Percentiles rank a stretch among this genome's conserved stretches.
phyloP scores from a whole-genome alignment of 2,113 vertebrate species.

The Sphaerodactylus townsendi region DNA sequence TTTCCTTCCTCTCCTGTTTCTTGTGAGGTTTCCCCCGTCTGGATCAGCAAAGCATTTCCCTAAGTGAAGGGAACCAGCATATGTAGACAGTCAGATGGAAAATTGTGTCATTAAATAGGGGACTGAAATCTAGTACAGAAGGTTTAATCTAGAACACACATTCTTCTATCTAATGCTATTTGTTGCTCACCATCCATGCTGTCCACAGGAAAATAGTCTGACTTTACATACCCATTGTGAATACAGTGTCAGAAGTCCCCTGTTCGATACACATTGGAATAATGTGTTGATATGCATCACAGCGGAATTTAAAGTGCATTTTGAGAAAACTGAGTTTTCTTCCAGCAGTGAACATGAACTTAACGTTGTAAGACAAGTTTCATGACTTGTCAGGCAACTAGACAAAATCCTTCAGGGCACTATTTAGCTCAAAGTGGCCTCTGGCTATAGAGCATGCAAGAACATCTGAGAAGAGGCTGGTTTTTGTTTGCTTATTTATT shows the following conservation, averaged over 20 bases:
- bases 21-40: no score
- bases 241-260: background rate
- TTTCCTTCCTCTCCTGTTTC: background rate
- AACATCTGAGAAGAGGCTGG: background rate
- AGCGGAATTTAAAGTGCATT: background rate
- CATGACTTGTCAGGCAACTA: background rate
- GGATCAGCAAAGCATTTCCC: background rate
- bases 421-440: background rate
- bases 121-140: no score
- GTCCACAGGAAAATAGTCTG: background rate
- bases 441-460: background rate
- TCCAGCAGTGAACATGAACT: background rate
- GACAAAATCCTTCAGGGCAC: background rate
- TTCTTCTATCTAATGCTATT: background rate
- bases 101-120: background rate
- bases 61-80: background rate
- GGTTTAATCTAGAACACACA: background rate
- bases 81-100: background rate
- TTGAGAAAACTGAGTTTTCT: constrained; percentile 14
- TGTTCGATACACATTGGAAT: background rate
- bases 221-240: background rate
- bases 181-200: background rate
- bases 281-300: background rate
- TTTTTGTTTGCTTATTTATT: constrained; percentile 18
- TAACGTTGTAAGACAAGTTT: constrained; percentile 6